Percentiles rank a stretch among this genome's conserved stretches.
Conservation (phyloP, 2,113 vertebrate species). For the Cebus imitator region DNA sequence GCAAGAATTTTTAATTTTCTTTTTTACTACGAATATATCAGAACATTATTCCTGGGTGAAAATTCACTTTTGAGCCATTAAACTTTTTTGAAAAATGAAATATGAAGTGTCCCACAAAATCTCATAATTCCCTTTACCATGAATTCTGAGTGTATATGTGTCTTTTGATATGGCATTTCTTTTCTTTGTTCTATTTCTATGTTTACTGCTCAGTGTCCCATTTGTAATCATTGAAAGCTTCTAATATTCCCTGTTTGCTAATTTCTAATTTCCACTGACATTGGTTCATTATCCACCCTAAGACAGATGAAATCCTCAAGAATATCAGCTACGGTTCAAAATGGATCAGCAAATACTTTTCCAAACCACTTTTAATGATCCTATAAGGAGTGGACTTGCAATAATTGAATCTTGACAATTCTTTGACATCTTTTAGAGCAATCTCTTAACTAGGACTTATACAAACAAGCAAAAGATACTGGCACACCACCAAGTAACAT, state of each 20-base stretch:
- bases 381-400: neutral
- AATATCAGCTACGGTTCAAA: constrained; percentile 24
- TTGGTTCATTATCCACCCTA: neutral
- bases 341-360: neutral
- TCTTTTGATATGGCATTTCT: constrained; percentile 4
- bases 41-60: neutral
- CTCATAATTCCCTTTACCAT: neutral
- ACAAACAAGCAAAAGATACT: neutral
- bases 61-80: constrained; percentile 38
- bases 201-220: neutral
- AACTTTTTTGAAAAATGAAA: constrained; percentile 47
- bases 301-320: neutral
- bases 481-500: neutral
- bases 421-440: neutral
- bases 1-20: neutral
- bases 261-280: neutral
- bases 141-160: neutral
- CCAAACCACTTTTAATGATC: constrained; percentile 23
- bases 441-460: constrained; percentile 18
- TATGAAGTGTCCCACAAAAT: neutral
- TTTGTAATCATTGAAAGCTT: neutral
- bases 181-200: neutral
- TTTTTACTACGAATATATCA: constrained; percentile 6
- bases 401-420: constrained; percentile 21
- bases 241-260: neutral